Conservation (phyloP, 2,888 invertebrate species). For the Aspidiotus rigidus region DNA sequence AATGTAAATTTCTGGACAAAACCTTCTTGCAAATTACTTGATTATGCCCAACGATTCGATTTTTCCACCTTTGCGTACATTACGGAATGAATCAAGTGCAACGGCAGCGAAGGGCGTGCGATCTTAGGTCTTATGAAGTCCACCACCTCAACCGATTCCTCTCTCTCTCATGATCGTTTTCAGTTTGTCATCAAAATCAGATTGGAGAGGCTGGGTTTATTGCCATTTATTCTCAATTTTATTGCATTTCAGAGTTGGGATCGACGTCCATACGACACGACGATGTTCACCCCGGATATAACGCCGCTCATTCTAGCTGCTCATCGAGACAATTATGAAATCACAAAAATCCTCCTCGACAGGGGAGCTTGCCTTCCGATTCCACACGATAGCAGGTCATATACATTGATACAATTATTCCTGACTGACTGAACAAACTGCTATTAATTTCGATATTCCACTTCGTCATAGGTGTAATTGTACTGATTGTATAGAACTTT, state of each 20-base stretch:
- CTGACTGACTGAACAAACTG: background rate
- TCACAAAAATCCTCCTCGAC: conserved; percentile 94
- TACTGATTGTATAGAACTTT: conserved; percentile 86
- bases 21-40: too few species aligned
- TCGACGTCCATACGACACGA: conserved; percentile 78
- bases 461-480: conserved; percentile 64
- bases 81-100: too few species aligned
- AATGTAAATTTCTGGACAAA: too few species aligned
- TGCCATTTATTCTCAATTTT: too few species aligned
- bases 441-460: background rate
- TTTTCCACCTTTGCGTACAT: too few species aligned
- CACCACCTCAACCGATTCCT: too few species aligned
- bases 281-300: conserved; percentile 94
- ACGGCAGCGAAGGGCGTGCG: too few species aligned
- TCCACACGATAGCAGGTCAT: conserved; percentile 82
- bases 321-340: conserved; percentile 97
- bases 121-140: too few species aligned
- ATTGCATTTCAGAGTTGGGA: conserved; percentile 69
- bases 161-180: too few species aligned
- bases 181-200: too few species aligned
- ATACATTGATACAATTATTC: conserved; percentile 4
- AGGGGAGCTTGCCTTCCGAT: conserved; percentile 86
- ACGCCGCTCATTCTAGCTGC: conserved; percentile 94
- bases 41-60: too few species aligned
- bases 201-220: too few species aligned